Evolutionary conservation across 2,888 invertebrate genomes (phyloP).

Genomic region (Callimorpha dominula): DNA sequence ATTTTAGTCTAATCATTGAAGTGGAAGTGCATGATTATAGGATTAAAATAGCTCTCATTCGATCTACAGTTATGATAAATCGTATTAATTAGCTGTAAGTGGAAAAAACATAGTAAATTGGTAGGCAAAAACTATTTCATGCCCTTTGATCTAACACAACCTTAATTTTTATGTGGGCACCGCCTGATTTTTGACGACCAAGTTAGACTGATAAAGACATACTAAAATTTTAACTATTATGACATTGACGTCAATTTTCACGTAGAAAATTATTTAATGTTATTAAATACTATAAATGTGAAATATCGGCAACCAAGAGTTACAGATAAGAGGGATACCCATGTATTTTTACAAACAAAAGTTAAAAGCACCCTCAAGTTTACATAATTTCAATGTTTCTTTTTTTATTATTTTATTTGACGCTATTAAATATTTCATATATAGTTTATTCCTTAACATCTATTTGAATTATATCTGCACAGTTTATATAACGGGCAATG

Average conservation of each 20-base stretch:
- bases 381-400: conserved; percentile 39
- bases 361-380: conserved; percentile 33
- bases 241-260: conserved; percentile 67
- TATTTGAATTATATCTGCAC: conserved; percentile 23
- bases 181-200: conserved; percentile 74
- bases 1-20: conserved; percentile 81
- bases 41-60: conserved; percentile 81
- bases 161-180: conserved; percentile 66
- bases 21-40: conserved; percentile 80
- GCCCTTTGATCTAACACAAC: conserved; percentile 67
- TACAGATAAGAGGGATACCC: conserved; percentile 52
- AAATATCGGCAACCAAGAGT: conserved; percentile 47
- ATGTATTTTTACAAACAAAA: conserved; percentile 46
- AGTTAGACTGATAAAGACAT: conserved; percentile 75
- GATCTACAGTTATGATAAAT: conserved; percentile 68
- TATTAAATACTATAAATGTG: conserved; percentile 46
- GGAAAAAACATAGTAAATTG: conserved; percentile 59
- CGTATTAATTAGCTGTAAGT: conserved; percentile 78
- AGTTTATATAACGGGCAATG: conserved; percentile 17
- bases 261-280: conserved; percentile 61
- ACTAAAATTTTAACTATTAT: conserved; percentile 55
- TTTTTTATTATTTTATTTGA: conserved; percentile 38
- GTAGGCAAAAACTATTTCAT: conserved; percentile 62
- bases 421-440: conserved; percentile 27
- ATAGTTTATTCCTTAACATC: conserved; percentile 15